Evolutionary conservation across 2,113 vertebrate species (phyloP).

Genomic region (Grantiella picta): DNA sequence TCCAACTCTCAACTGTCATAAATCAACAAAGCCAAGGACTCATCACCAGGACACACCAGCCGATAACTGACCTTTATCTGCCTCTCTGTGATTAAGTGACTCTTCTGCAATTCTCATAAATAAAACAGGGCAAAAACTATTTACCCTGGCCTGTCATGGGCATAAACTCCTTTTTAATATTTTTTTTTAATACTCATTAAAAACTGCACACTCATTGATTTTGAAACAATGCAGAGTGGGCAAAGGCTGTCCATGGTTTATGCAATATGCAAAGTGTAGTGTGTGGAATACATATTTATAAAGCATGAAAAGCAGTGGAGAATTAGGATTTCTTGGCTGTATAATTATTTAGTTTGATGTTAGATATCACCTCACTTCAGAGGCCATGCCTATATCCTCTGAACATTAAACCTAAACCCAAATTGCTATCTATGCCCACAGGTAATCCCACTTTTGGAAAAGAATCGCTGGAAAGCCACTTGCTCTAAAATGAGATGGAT

Average conservation of each 20-base stretch:
- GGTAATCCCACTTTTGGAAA: background rate
- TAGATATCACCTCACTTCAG: background rate
- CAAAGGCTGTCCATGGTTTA: background rate
- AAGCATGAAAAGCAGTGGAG: background rate
- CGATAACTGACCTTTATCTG: background rate
- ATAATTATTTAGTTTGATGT: background rate
- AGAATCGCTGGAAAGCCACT: background rate
- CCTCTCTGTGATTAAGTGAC: background rate
- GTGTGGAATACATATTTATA: background rate
- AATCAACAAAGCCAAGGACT: background rate
- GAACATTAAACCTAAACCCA: background rate
- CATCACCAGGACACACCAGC: background rate
- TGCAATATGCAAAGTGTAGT: background rate
- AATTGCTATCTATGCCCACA: background rate
- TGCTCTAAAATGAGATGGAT: background rate
- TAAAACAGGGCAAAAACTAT: background rate
- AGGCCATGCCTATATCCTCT: background rate
- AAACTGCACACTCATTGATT: background rate
- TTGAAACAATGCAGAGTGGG: background rate
- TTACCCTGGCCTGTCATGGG: background rate
- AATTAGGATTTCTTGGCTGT: background rate
- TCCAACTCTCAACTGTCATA: background rate
- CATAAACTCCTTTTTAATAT: background rate
- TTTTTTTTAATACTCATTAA: background rate
- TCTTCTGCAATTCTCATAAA: background rate